phyloP scores from a whole-genome alignment of 2,888 invertebrate species.

The Nemoura dubitans region DNA sequence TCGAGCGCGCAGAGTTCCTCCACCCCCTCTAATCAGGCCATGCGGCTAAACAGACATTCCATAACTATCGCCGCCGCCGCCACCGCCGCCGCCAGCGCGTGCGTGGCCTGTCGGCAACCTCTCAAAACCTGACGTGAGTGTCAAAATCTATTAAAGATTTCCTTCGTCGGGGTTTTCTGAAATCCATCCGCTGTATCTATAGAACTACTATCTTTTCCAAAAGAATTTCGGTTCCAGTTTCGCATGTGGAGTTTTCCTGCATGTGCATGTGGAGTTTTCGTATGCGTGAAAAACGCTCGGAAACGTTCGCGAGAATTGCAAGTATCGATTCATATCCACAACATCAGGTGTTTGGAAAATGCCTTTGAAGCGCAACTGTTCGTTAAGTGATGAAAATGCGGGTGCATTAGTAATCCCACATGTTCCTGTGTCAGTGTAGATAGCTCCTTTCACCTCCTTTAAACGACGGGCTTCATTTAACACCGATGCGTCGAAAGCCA shows the following conservation, averaged over 20 bases:
- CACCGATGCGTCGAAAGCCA: not conserved
- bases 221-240: not conserved
- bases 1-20: not conserved
- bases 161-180: not conserved
- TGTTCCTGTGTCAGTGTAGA: not conserved
- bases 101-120: not conserved
- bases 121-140: not conserved
- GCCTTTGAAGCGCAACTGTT: not conserved
- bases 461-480: not conserved
- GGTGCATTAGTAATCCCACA: not conserved
- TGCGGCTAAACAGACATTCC: not conserved
- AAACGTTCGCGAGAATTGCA: not conserved
- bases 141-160: constrained; percentile 31
- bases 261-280: not conserved
- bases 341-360: not conserved
- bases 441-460: not conserved
- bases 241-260: not conserved
- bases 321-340: not conserved
- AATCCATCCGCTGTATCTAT: not conserved
- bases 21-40: not conserved
- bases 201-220: not conserved
- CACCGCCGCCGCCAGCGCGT: not conserved
- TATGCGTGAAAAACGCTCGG: not conserved
- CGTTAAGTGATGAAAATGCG: not conserved
- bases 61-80: not conserved